Base-by-base conservation (phyloP, 2,888 invertebrate genomes). In the Agonopterix subpropinquella region DNA sequence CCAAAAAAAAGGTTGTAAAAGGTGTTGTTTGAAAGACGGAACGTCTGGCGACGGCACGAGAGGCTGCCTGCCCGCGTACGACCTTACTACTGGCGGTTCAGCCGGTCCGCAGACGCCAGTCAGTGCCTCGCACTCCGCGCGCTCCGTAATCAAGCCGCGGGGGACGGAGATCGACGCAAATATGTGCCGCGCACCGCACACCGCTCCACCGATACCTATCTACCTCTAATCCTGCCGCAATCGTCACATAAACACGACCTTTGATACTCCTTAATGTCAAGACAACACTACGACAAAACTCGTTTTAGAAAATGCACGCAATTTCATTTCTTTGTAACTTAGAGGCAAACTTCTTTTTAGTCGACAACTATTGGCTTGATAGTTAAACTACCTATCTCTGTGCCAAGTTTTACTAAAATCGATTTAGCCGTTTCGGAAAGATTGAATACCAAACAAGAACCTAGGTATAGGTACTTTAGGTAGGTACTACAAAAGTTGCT, bases 71-170 rank as follows among this genome's bases (percentile, higher is more conserved):
- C 70, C 58, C 59, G 66, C 61, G 67, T 65, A 61, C 78, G 78
- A 74, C 73, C 70, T 74, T 68, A 67, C 67, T 58, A 83, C 81
- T 80, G 77, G 67, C 67, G 53, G 66, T 28, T 53, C 51, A 62
- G 61, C 56, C 58, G 62, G 62, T 59, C 52, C 57, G 52, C 46
- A 53, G 59, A 52, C 56, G 57, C 53, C 67, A 76, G 67, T 78
- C 80, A 65, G 77, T 77, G 80, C 77, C 72, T 72, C 68, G 70
- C 67, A 66, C 67, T 67, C 71, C 65, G 62, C 68, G 70, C 67
- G 65, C 67, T 67, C 71, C 65, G 62, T 66, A 72, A 73, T 75
- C 72, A 69, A 64, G 66, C 62, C 58, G 73, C 74, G 75, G 73
- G 75, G 72, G 73, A 52, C 47, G 51, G 54, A 48, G 58, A 68